Percentiles rank a stretch among this genome's conserved stretches.
Conservation (phyloP, 2,113 vertebrate genomes). For the Rhegmatorhina hoffmannsi region DNA sequence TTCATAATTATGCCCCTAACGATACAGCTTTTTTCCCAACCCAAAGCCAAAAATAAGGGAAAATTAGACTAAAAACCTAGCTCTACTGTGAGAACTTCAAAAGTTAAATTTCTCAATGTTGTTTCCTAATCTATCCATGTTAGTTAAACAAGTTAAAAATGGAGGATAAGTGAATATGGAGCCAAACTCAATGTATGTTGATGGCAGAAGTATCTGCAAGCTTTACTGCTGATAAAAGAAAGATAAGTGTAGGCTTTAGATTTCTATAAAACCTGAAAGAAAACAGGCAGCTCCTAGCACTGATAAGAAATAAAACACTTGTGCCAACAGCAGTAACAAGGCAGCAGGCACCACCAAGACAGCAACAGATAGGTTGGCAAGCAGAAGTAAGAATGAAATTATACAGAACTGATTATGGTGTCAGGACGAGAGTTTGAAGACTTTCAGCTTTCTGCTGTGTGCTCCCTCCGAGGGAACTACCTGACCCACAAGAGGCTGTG, state of each 20-base stretch:
- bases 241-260: slow-evolving; percentile 40
- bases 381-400: slow-evolving; percentile 44
- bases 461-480: neutral
- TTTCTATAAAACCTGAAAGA: slow-evolving; percentile 36
- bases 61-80: neutral
- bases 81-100: neutral
- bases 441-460: slow-evolving; percentile 2
- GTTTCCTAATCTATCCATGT: neutral
- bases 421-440: neutral
- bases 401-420: neutral
- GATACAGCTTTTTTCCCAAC: fast-evolving
- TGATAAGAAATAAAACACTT: slow-evolving; percentile 40
- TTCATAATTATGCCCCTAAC: neutral
- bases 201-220: slow-evolving; percentile 21
- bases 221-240: slow-evolving; percentile 31
- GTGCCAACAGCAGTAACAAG: slow-evolving; percentile 44
- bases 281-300: slow-evolving; percentile 35
- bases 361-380: slow-evolving; percentile 49
- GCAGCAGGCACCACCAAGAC: slow-evolving; percentile 65
- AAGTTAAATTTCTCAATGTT: neutral
- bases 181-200: neutral
- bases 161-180: neutral
- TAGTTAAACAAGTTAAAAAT: slow-evolving; percentile 10
- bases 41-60: neutral
- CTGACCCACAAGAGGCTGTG: neutral